Conservation (phyloP, 2,113 vertebrate species). For the Rana temporaria region DNA sequence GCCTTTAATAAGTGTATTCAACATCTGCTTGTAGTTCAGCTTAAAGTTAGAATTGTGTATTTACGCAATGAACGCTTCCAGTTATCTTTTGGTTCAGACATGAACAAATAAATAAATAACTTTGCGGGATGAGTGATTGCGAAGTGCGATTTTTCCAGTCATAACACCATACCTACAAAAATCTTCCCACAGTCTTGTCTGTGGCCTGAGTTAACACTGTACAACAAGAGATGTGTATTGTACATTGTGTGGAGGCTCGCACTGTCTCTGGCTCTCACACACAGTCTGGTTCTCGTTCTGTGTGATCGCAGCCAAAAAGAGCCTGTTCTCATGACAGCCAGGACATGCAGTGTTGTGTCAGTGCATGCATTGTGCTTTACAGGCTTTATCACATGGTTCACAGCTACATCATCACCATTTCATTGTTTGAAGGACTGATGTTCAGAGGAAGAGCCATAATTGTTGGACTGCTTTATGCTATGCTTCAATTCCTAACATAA, state of each 20-base stretch:
- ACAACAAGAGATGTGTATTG: constrained; percentile 5
- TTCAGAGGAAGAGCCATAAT: no score
- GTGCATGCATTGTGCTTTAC: constrained; percentile 14
- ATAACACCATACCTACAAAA: constrained; percentile 20
- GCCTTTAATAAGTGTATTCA: no score
- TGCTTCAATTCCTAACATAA: no score
- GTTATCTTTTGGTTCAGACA: no score
- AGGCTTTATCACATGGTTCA: not conserved
- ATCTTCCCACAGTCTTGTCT: constrained; percentile 38
- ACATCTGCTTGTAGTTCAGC: no score
- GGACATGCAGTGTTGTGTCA: not conserved
- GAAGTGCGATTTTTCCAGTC: constrained; percentile 6
- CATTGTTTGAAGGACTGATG: no score
- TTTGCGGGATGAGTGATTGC: not conserved
- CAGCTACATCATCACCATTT: not conserved
- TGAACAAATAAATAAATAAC: no score
- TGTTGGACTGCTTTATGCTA: no score
- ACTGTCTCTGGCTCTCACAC: constrained; percentile 8
- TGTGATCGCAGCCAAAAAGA: not conserved
- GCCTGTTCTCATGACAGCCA: constrained; percentile 26
- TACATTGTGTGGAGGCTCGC: not conserved
- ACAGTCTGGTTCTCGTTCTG: not conserved
- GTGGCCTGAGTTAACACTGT: constrained; percentile 15
- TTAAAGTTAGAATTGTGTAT: no score
- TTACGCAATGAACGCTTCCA: no score